Conservation (phyloP, 1,140 invertebrate species). For the Philotrypesis tridentata region DNA sequence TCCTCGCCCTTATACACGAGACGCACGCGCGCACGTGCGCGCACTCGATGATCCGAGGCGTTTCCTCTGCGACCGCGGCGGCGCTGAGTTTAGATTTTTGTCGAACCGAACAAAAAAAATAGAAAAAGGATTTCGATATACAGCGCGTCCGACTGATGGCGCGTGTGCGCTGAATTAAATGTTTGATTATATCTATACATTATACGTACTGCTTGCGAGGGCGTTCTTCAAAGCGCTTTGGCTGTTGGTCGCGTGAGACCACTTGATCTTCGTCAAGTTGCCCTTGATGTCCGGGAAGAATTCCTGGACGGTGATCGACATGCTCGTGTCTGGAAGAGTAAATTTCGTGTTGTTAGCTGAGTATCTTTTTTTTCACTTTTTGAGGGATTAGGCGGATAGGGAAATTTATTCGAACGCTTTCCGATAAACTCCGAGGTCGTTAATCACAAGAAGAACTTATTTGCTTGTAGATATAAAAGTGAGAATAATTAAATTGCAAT, state of each 20-base stretch:
- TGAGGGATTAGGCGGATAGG: too few species aligned
- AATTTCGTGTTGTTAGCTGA: not conserved
- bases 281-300: slow-evolving; percentile 68
- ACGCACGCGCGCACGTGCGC: not conserved
- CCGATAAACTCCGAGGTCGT: too few species aligned
- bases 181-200: not conserved
- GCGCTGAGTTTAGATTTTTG: too few species aligned
- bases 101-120: too few species aligned
- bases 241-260: slow-evolving; percentile 89
- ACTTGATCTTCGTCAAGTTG: slow-evolving; percentile 85
- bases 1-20: not conserved
- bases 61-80: not conserved
- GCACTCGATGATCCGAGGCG: not conserved
- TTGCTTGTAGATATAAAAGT: too few species aligned
- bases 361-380: too few species aligned
- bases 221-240: slow-evolving; percentile 76
- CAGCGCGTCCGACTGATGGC: too few species aligned
- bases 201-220: slow-evolving; percentile 73
- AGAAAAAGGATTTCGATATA: too few species aligned
- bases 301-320: slow-evolving; percentile 52
- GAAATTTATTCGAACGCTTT: too few species aligned
- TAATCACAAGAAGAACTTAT: too few species aligned
- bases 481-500: too few species aligned
- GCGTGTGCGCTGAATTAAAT: not conserved
- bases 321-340: slow-evolving; percentile 59